Conservation (phyloP, 1,140 invertebrate species). For the Trigoniulus corallinus region DNA sequence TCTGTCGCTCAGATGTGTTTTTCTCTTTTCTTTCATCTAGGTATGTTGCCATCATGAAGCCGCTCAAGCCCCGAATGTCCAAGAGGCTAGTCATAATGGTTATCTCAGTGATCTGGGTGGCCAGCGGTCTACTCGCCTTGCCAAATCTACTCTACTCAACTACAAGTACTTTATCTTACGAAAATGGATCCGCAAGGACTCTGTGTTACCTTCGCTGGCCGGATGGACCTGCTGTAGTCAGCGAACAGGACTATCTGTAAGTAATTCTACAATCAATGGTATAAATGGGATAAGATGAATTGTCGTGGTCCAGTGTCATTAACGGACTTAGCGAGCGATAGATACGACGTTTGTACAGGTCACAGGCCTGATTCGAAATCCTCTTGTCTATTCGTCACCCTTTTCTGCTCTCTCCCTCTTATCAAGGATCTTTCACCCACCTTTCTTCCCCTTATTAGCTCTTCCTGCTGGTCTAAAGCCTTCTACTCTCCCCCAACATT, state of each 20-base stretch:
- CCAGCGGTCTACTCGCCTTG: conserved; percentile 53
- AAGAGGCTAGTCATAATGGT: conserved; percentile 53
- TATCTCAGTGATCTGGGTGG: conserved; percentile 62
- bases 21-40: conserved; percentile 33
- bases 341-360: too few species aligned
- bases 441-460: too few species aligned
- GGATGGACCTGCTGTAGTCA: conserved; percentile 38
- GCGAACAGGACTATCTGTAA: conserved; percentile 45
- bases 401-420: too few species aligned
- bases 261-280: conserved; percentile 22
- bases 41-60: conserved; percentile 80
- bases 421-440: too few species aligned
- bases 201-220: conserved; percentile 51
- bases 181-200: conserved; percentile 32
- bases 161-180: conserved; percentile 33
- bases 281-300: too few species aligned
- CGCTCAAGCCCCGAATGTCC: conserved; percentile 66
- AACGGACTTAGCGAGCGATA: too few species aligned
- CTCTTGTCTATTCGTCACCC: too few species aligned
- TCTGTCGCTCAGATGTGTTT: too few species aligned
- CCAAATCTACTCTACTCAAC: conserved; percentile 70
- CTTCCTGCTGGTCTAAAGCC: too few species aligned
- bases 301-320: too few species aligned
- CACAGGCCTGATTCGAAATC: too few species aligned
- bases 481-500: too few species aligned